Evolutionary conservation across 2,888 invertebrate species (phyloP).

Genomic region (Allygus modestus): DNA sequence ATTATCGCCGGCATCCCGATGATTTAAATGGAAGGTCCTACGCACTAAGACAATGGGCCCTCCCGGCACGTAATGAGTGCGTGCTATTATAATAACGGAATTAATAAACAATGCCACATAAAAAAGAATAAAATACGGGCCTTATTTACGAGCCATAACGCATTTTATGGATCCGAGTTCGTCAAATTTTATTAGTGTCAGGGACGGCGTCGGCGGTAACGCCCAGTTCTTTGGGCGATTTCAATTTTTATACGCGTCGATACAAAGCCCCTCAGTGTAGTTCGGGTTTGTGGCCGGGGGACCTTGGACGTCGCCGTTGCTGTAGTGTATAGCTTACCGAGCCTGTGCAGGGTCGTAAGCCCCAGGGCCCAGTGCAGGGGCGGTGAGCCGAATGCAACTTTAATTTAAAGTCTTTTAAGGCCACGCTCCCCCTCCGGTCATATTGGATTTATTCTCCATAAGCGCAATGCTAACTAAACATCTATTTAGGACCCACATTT

Average conservation of each 20-base stretch:
- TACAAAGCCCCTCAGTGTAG: constrained; percentile 9
- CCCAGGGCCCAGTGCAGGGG: no score
- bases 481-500: no score
- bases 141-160: constrained; percentile 46
- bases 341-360: no score
- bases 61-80: not conserved
- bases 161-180: constrained; percentile 54
- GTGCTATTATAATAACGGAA: constrained; percentile 53
- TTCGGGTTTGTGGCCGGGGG: not conserved
- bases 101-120: constrained; percentile 59
- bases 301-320: not conserved
- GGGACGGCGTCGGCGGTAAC: not conserved
- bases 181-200: constrained; percentile 55
- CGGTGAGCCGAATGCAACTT: no score
- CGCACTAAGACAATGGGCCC: not conserved
- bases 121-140: constrained; percentile 56
- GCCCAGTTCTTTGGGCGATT: constrained; percentile 57
- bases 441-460: no score
- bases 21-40: not conserved
- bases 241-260: constrained; percentile 41
- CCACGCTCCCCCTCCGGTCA: no score
- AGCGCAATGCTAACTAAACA: no score
- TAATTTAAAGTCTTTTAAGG: no score
- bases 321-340: no score
- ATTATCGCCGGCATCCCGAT: not conserved